phyloP scores from a whole-genome alignment of 2,888 invertebrate genomes.

The Bellardia pandia region DNA sequence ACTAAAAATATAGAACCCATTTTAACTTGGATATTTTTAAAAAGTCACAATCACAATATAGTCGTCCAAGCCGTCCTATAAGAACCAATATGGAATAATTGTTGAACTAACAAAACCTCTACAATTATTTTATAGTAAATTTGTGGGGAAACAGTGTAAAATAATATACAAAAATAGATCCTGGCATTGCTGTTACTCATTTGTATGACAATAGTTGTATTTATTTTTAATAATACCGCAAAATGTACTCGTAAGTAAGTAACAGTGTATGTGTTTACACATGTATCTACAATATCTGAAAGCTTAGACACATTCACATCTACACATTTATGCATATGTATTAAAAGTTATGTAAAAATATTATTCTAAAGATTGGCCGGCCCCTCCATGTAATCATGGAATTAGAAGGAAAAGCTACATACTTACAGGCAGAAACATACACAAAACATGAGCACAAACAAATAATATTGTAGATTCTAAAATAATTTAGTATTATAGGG shows the following conservation, averaged over 20 bases:
- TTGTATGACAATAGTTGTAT: slow-evolving; percentile 38
- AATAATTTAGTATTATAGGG: too few relatives aligned
- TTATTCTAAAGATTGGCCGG: slow-evolving; percentile 25
- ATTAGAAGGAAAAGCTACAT: slow-evolving; percentile 1
- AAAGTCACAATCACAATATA: too few relatives aligned
- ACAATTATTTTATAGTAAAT: too few relatives aligned
- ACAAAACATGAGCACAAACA: background rate
- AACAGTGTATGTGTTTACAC: background rate
- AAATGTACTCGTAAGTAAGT: background rate
- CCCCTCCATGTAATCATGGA: slow-evolving; percentile 25
- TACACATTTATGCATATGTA: slow-evolving; percentile 17
- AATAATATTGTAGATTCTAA: background rate
- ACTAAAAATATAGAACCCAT: too few relatives aligned
- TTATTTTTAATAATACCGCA: slow-evolving; percentile 55
- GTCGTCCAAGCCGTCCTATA: too few relatives aligned
- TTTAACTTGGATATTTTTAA: too few relatives aligned
- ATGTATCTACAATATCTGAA: background rate
- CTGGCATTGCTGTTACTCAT: slow-evolving; percentile 19
- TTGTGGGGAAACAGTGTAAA: slow-evolving; percentile 30
- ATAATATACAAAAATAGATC: background rate
- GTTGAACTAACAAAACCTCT: too few relatives aligned
- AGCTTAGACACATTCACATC: background rate
- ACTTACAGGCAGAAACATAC: background rate
- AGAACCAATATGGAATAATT: too few relatives aligned
- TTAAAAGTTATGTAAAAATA: slow-evolving; percentile 49